A percentile compares a stretch with the other conserved stretches of the same genome.
phyloP scores from a whole-genome alignment of 2,113 vertebrate species.

The Prionailurus bengalensis region DNA sequence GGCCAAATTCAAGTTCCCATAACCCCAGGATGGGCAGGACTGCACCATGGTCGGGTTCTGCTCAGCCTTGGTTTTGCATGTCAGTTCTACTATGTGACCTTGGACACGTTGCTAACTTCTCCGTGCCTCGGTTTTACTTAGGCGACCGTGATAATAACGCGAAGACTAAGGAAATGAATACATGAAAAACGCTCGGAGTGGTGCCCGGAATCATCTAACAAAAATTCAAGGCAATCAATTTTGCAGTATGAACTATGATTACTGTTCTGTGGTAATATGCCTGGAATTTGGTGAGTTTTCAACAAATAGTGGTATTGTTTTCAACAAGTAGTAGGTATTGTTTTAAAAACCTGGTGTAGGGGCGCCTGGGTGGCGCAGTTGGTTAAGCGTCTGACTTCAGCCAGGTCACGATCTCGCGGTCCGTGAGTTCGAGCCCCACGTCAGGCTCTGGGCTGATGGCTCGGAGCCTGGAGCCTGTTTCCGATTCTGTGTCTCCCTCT shows the following conservation, averaged over 20 bases:
- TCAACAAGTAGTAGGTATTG: neutral
- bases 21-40: neutral
- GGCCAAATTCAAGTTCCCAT: neutral
- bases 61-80: neutral
- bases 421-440: too few relatives aligned
- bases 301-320: neutral
- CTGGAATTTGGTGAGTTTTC: neutral
- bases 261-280: neutral
- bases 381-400: too few relatives aligned
- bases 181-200: neutral
- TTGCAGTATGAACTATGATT: neutral
- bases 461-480: too few relatives aligned
- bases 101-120: neutral
- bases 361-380: too few relatives aligned
- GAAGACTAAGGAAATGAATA: neutral
- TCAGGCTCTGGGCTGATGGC: too few relatives aligned
- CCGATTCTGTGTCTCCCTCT: too few relatives aligned
- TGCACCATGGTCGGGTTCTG: neutral
- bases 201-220: neutral
- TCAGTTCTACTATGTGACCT: neutral
- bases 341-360: neutral
- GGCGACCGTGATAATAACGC: neutral
- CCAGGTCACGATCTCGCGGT: too few relatives aligned
- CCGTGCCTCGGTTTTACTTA: neutral
- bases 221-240: neutral